Evolutionary conservation across 2,888 invertebrate species (phyloP), one percentile per base, ranked within the genome.

Genomic region (Lysandra coridon): DNA sequence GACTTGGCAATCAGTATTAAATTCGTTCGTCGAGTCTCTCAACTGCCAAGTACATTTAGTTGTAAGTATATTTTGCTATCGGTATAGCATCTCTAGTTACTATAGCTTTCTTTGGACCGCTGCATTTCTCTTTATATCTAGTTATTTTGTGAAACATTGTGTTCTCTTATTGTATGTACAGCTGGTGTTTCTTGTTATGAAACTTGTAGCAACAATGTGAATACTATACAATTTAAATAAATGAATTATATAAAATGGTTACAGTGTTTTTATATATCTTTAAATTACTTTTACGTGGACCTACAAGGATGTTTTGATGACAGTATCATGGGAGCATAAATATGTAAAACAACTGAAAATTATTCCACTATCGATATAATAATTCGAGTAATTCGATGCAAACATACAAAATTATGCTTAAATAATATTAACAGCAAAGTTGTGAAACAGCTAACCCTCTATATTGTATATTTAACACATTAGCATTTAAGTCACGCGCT

Each of bases 181-280:
- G 91, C 92, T 90, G 88, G 88, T 89, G 93, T 92, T 93, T 92
- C 92, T 87, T 85, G 84, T 88, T 86, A 87, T 90, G 93, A 87
- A 91, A 93, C 91, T 87, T 88, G 88, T 91, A 90, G 93, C 92
- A 88, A 91, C 90, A 90, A 92, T 94, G 94, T 94, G 94, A 93
- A 94, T 93, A 94, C 90, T 92, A 91, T 92, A 92, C 91, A 92
- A 91, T 92, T 94, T 91, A 92, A 94, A 94, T 94, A 94, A 94
- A 94, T 94, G 93, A 94, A 94, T 94, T 94, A 94, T 94, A 94
- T 93, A 94, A 93, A 92, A 88, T 85, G 85, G 78, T 69, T 82
- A 17, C 80, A 80, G 84, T 85, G 84, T 84, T 86, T 84, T 84
- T 83, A 75, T 77, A 64, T 78, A 7, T 62, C 62, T 6, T 7